Percentiles rank a stretch among this genome's conserved stretches.
These are phyloP conservation scores for Liasis olivaceus DNA, from an alignment of 2,797 vertebrate species.

Conservation along the genomic window DNA sequence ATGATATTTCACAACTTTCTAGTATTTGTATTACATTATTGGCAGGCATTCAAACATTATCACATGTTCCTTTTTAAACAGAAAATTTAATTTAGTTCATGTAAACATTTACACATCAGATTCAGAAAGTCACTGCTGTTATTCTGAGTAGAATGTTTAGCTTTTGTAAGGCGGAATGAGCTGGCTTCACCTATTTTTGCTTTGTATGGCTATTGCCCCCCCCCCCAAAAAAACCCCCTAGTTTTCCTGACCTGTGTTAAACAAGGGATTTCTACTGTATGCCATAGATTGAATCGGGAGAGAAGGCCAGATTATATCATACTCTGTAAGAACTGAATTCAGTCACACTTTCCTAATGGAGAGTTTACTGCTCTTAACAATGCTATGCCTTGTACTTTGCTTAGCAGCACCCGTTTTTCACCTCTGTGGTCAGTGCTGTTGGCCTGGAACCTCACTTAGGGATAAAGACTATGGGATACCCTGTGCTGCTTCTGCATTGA, in stretches of 20 bases:
- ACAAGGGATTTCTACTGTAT: not conserved
- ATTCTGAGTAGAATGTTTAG: constrained; percentile 6
- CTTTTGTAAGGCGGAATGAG: not conserved
- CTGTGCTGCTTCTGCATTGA: not conserved
- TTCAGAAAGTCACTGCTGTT: constrained; percentile 18
- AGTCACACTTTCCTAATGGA: not conserved
- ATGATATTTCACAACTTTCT: not conserved
- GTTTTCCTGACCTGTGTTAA: not conserved
- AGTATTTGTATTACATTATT: not conserved
- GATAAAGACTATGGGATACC: not conserved
- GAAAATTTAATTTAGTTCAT: not conserved
- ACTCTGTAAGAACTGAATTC: not conserved
- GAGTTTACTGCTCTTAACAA: not conserved
- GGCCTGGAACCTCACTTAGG: not conserved
- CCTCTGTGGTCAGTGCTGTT: not conserved
- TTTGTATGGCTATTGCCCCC: not conserved
- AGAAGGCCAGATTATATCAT: not conserved
- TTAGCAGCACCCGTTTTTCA: not conserved
- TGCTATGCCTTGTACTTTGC: not conserved
- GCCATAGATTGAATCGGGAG: not conserved
- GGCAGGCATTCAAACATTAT: not conserved
- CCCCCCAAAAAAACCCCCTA: not conserved
- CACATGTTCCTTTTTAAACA: not conserved
- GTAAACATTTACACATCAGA: not conserved
- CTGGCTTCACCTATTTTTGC: not conserved